Conservation (phyloP, 2,888 invertebrate species). For the Oasisia sp. region DNA sequence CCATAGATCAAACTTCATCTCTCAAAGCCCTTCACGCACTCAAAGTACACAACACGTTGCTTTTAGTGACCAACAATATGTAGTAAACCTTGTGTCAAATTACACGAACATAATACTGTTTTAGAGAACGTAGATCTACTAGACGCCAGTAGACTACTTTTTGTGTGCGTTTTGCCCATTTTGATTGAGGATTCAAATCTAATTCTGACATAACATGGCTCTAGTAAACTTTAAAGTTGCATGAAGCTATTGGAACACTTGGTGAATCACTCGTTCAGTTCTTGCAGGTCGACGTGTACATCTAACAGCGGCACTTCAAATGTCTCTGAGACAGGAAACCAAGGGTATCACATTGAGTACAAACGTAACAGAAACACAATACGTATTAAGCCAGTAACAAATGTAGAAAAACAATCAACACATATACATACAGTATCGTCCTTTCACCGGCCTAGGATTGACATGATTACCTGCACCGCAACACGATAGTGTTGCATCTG, state of each 20-base stretch:
- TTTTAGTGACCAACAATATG: background rate
- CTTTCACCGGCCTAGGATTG: background rate
- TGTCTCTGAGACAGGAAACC: background rate
- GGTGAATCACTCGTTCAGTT: background rate
- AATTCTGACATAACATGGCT: background rate
- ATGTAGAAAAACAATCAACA: constrained; percentile 12
- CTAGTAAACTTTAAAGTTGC: background rate
- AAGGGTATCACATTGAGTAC: background rate
- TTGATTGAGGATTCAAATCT: background rate
- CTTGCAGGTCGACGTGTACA: background rate
- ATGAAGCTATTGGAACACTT: background rate
- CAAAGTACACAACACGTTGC: background rate
- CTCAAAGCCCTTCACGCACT: background rate
- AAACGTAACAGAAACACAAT: background rate
- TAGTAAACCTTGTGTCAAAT: background rate
- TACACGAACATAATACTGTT: background rate
- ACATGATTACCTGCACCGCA: background rate
- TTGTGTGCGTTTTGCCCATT: background rate
- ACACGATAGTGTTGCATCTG: background rate
- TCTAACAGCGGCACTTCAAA: background rate
- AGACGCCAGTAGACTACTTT: background rate
- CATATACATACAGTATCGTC: background rate
- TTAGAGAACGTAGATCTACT: background rate
- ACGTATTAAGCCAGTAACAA: background rate
- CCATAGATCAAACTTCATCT: background rate